A percentile compares a stretch with the other conserved stretches of the same genome.
Conservation (phyloP, 2,888 invertebrate species). For the Drosophila gaucha region DNA sequence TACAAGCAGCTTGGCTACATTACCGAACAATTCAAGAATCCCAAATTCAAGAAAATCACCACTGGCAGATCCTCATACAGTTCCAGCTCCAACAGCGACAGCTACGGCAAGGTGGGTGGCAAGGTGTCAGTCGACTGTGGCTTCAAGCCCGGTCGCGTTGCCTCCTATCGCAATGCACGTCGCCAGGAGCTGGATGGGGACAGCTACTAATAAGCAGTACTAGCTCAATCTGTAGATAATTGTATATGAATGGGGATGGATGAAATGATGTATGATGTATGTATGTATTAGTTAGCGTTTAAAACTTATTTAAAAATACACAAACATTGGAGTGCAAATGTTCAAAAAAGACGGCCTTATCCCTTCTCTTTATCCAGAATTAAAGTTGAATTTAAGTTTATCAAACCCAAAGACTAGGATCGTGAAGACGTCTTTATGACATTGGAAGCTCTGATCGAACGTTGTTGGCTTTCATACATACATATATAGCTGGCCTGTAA, state of each 20-base stretch:
- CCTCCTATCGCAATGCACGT: constrained; percentile 61
- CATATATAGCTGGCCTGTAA: background rate
- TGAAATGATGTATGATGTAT: constrained; percentile 22
- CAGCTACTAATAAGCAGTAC: constrained; percentile 28
- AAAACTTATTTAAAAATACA: constrained; percentile 26
- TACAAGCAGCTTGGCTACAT: constrained; percentile 85
- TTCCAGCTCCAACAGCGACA: constrained; percentile 27
- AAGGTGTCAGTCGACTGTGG: constrained; percentile 74
- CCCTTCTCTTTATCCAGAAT: no score
- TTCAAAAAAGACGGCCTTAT: no score
- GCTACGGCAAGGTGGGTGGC: constrained; percentile 51
- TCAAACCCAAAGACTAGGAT: no score
- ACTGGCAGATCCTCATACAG: constrained; percentile 30
- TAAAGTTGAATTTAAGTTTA: no score
- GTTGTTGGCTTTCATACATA: background rate
- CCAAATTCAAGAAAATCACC: constrained; percentile 67
- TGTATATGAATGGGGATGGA: constrained; percentile 22
- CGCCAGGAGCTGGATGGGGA: constrained; percentile 48
- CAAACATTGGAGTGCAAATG: background rate
- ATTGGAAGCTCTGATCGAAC: background rate
- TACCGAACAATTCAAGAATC: constrained; percentile 83
- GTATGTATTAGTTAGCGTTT: constrained; percentile 31
- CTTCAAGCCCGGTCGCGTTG: constrained; percentile 76
- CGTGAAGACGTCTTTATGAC: no score
- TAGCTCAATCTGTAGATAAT: constrained; percentile 51